phyloP scores from a whole-genome alignment of 2,797 vertebrate species.

The Sorex maritimensis region DNA sequence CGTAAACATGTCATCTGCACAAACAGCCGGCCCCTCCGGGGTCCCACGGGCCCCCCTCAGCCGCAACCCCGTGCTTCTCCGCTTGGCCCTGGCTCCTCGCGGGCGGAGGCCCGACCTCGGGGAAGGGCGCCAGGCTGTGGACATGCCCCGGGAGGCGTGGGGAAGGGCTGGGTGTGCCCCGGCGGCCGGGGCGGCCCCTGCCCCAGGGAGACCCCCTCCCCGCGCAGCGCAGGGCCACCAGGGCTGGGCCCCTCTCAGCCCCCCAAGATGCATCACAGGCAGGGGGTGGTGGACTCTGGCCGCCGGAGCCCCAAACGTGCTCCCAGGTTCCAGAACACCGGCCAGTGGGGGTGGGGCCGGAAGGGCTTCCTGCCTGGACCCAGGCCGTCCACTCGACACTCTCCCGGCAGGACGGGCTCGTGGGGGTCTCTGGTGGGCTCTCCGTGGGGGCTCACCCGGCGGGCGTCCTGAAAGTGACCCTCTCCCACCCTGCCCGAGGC shows the following conservation, averaged over 20 bases:
- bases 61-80: conserved; percentile 67
- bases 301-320: neutral
- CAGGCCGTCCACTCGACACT: neutral
- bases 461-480: neutral
- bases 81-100: conserved; percentile 55
- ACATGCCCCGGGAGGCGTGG: conserved; percentile 66
- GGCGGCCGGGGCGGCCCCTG: conserved; percentile 1
- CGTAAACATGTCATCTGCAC: conserved; percentile 86
- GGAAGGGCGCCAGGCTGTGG: conserved; percentile 76
- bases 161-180: conserved; percentile 51
- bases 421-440: neutral
- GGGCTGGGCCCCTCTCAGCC: neutral
- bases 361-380: neutral
- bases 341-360: neutral
- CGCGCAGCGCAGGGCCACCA: neutral
- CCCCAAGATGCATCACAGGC: neutral
- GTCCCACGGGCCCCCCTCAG: conserved; percentile 80
- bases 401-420: too few relatives aligned
- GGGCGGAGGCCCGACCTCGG: too few relatives aligned
- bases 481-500: neutral
- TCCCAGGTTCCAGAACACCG: conserved; percentile 45
- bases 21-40: conserved; percentile 83
- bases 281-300: neutral
- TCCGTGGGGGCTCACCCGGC: neutral
- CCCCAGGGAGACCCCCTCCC: conserved; percentile 38